Evolutionary conservation across 2,888 invertebrate genomes (phyloP), one percentile per base, ranked within the genome.

Genomic region (Nemapogon koenigi): DNA sequence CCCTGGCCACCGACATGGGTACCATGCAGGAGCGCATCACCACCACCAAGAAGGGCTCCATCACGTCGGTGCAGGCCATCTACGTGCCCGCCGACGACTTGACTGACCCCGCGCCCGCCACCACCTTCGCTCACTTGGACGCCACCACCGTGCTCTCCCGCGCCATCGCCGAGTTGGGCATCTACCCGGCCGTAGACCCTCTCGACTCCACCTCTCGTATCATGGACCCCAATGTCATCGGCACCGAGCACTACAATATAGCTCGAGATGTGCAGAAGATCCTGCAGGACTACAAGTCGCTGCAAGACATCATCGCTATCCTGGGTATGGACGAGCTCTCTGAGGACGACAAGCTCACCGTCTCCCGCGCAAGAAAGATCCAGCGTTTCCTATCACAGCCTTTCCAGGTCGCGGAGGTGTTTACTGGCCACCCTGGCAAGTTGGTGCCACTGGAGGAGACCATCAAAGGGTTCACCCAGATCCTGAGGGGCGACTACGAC

Each of bases 1-100:
- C 96, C 11, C 71, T 96, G 65, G 94, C 94, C 55, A 96, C 95
- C 62, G 96, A 96, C 83, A 96, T 96, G 96, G 95, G 96, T 87
- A 87, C 90, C 59, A 94, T 96, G 95, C 95, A 97, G 85, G 96
- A 97, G 73, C 85, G 94, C 63, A 95, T 96, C 71, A 95, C 95
- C 46, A 94, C 95, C 51, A 95, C 95, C 49, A 92, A 87, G 75
- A 94, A 94, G 72, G 96, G 96, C 48, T 96, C 96, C 51, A 96
- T 96, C 60, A 97, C 96, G 43, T 95, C 95, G 31, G 95, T 97
- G 51, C 94, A 94, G 76, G 95, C 95, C 49, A 94, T 96, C 62
- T 96, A 95, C 56, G 95, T 96, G 54, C 95, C 95, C 16, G 96
- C 96, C 61, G 96, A 96, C 71, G 96, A 96, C 75, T 88, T 96